Conservation (phyloP, 2,797 vertebrate genomes). For the Coracias cyanogaster region DNA sequence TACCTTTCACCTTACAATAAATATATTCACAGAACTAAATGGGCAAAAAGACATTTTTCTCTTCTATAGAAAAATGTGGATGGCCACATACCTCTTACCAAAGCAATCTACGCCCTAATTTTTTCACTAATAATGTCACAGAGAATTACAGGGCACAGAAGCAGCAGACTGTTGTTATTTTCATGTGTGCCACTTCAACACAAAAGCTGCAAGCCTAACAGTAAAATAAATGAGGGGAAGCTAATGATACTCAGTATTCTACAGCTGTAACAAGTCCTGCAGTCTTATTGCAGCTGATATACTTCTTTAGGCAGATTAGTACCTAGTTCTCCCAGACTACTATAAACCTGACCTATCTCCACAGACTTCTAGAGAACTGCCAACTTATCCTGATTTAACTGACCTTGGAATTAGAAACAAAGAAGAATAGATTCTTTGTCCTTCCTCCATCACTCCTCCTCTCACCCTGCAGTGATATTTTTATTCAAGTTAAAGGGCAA, state of each 20-base stretch:
- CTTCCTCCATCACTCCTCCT: neutral
- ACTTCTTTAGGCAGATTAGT: constrained; percentile 2
- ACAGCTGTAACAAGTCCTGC: neutral
- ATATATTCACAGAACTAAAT: neutral
- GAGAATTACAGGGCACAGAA: neutral
- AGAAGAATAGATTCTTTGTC: neutral
- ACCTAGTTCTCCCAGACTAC: neutral
- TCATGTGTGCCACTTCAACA: neutral
- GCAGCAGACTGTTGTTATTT: neutral
- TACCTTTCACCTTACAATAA: neutral
- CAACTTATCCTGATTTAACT: neutral
- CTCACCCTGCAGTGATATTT: neutral
- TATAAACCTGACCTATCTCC: neutral
- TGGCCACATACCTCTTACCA: neutral
- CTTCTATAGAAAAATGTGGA: neutral
- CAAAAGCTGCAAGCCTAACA: neutral
- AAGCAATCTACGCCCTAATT: neutral
- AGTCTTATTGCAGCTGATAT: neutral
- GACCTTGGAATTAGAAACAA: neutral
- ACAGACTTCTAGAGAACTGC: neutral
- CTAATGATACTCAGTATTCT: constrained; percentile 24
- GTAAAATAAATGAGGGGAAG: constrained; percentile 54
- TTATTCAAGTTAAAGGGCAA: neutral
- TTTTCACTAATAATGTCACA: neutral
- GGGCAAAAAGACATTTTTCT: neutral